phyloP scores from a whole-genome alignment of 2,113 vertebrate species.

The rat (Rattus norvegicus) region GRCr8 NC_086020.1:58615001-58615500 shows the following conservation, averaged over 20 bases:
- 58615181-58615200: not conserved
- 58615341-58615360: not conserved
- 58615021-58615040: not conserved
- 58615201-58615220: not conserved
- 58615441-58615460: not conserved
- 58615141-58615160: not conserved
- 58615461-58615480: not conserved
- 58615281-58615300: not conserved
- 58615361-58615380: not conserved
- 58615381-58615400: not conserved
- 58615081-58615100: not conserved
- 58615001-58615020: not conserved
- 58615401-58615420: not conserved
- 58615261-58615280: not conserved
- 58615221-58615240: not conserved
- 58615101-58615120: slow-evolving; percentile 11
- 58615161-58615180: not conserved
- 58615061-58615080: not conserved
- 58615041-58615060: not conserved
- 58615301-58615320: not conserved
- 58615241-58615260: not conserved
- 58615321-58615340: slow-evolving; percentile 1
- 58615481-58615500: not conserved
- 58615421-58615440: not conserved
- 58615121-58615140: not conserved